Base-by-base conservation (phyloP, 2,113 vertebrate species). In the Salvelinus namaycush region DNA sequence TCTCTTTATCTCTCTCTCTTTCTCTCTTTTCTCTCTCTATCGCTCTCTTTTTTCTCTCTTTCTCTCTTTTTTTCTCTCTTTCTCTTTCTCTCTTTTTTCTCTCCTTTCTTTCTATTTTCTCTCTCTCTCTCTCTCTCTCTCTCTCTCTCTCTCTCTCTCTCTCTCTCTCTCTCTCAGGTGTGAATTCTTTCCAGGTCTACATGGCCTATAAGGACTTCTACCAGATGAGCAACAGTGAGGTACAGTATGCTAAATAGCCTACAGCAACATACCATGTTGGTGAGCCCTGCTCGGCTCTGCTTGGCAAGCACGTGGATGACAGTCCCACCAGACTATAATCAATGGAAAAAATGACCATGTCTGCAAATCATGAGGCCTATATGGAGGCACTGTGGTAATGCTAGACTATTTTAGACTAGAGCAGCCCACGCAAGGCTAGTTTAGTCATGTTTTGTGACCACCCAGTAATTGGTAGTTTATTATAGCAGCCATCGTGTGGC, bases 161-260 rank as follows among this genome's bases (percentile, higher is more conserved):
- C 20, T 1, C 20, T 12, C 20, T 22, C 2, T 70, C n/a, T 18
- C 18, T n/a, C 39, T 68, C 89, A 99, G 97, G 97, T 4, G 84
- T 98, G 77, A 99, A 98, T 87, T 97, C 97, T 4, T 99, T 98
- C 94, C 97, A 98, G 93, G 97, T 98, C 87, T 97, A 99, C 91
- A 98, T 99, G 97, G 97, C 97, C 67, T 98, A 97, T 86, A 98
- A 99, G 92, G 97, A 98, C 92, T 91, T 96, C 84, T 98, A 97
- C 90, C 97, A 99, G 93, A 95, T 98, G 95, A 97, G 94, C 73
- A 99, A 98, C 93, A 98, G 95, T 0, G 97, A 98, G 97, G 97
- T 99, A 94, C 6, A 18, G 51, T 18, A 54, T 54, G 3, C 4
- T 54, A 18, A 14, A 3, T 14, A 54, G 14, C 16, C 14, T 18